Percentiles rank a stretch among this genome's conserved stretches.
Evolutionary conservation across 2,797 vertebrate species (phyloP).

Genomic region (Chaunax sp.): DNA sequence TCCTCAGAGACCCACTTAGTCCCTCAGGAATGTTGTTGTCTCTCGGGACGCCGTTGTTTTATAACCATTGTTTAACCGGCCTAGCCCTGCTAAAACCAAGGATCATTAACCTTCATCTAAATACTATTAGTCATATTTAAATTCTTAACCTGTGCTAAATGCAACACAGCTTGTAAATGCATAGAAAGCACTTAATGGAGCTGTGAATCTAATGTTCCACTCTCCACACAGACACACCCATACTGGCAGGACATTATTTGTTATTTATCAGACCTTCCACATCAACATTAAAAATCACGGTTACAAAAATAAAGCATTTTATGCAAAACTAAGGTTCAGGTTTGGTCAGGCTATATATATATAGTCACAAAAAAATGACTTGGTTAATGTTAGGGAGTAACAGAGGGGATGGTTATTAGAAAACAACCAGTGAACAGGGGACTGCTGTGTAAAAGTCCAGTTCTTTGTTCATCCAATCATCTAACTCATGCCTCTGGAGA

Average conservation of each 20-base stretch:
- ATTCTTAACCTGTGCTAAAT: neutral
- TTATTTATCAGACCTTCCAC: too few species aligned
- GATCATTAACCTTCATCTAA: neutral
- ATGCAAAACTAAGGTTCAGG: too few species aligned
- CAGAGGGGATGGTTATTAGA: too few species aligned
- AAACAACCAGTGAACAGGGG: too few species aligned
- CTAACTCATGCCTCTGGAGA: neutral
- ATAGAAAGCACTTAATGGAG: neutral
- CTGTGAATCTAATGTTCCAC: too few species aligned
- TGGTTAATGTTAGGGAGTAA: too few species aligned
- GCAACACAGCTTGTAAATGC: neutral
- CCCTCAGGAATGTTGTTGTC: slow-evolving; percentile 78
- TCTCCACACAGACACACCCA: too few species aligned
- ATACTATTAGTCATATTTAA: neutral
- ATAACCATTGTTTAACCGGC: slow-evolving; percentile 69
- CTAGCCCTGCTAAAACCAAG: slow-evolving; percentile 36
- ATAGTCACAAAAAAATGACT: too few species aligned
- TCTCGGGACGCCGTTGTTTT: slow-evolving; percentile 67
- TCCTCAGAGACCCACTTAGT: slow-evolving; percentile 74
- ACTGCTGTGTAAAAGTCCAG: neutral
- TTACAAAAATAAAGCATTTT: neutral
- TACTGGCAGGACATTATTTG: too few species aligned
- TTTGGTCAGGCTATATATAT: too few species aligned
- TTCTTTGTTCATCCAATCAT: neutral
- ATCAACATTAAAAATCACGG: too few species aligned